These are phyloP conservation scores for Camelus dromedarius DNA, from an alignment of 2,113 vertebrate genomes.

Conservation along the genomic window DNA sequence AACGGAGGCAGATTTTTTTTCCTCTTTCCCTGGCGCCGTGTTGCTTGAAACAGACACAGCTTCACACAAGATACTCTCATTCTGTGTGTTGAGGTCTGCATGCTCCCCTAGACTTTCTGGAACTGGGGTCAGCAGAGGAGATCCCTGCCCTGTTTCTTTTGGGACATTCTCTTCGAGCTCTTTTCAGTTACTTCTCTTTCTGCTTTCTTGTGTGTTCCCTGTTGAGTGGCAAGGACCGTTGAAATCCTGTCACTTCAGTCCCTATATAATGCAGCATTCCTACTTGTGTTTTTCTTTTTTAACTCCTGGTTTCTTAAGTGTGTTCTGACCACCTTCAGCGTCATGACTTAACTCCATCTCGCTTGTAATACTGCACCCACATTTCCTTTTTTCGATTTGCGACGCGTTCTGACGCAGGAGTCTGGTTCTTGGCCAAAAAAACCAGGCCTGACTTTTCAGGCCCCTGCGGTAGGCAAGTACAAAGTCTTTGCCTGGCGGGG, in stretches of 20 bases:
- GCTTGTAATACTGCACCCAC: no score
- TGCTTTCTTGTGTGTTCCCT: neutral
- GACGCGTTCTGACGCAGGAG: neutral
- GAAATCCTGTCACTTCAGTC: fast-evolving
- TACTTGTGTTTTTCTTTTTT: no score
- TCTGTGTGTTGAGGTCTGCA: neutral
- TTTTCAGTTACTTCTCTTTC: neutral
- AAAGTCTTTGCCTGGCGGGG: neutral
- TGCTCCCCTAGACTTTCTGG: no score
- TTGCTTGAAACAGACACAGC: neutral
- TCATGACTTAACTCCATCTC: neutral
- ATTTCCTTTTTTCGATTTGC: neutral
- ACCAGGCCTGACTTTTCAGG: no score
- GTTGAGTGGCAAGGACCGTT: fast-evolving
- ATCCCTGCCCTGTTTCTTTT: neutral
- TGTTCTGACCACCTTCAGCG: neutral
- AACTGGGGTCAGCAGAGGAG: neutral
- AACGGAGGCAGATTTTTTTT: neutral
- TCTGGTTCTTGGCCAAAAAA: neutral
- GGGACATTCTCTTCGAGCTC: neutral
- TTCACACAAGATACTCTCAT: no score
- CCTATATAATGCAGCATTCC: neutral
- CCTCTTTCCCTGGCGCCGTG: neutral
- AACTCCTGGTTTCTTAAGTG: no score
- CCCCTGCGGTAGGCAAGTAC: no score